Conservation (phyloP, 2,113 vertebrate species). For the Rattus rattus region DNA sequence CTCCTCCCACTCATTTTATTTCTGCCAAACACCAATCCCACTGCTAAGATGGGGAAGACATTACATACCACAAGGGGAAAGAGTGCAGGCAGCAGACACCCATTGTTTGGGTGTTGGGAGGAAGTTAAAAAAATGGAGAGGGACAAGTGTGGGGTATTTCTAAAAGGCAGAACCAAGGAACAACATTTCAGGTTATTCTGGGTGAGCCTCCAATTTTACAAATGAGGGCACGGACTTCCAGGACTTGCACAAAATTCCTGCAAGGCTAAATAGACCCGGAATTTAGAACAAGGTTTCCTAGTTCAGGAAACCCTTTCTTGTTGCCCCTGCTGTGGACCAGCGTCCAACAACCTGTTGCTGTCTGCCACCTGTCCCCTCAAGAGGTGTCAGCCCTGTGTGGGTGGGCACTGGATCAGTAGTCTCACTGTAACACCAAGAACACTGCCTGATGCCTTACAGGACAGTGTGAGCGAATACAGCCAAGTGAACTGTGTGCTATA, state of each 20-base stretch:
- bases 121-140: not conserved
- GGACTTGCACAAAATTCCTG: not conserved
- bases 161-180: not conserved
- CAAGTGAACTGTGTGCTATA: not conserved
- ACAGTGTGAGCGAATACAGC: fast-evolving
- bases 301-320: not conserved
- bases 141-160: not conserved
- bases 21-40: not conserved
- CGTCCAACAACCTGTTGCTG: not conserved
- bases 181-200: not conserved
- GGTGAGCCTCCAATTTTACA: not conserved
- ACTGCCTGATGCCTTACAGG: not conserved
- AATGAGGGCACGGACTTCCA: not conserved
- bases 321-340: not conserved
- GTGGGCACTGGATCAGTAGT: not conserved
- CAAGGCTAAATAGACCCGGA: not conserved
- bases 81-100: not conserved
- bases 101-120: not conserved
- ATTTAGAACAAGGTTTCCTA: not conserved
- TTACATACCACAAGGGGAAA: not conserved
- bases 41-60: not conserved
- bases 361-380: not conserved
- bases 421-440: not conserved
- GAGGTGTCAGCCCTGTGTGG: not conserved
- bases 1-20: fast-evolving